phyloP scores from a whole-genome alignment of 2,888 invertebrate species.

The Leucophenga maculata region DNA sequence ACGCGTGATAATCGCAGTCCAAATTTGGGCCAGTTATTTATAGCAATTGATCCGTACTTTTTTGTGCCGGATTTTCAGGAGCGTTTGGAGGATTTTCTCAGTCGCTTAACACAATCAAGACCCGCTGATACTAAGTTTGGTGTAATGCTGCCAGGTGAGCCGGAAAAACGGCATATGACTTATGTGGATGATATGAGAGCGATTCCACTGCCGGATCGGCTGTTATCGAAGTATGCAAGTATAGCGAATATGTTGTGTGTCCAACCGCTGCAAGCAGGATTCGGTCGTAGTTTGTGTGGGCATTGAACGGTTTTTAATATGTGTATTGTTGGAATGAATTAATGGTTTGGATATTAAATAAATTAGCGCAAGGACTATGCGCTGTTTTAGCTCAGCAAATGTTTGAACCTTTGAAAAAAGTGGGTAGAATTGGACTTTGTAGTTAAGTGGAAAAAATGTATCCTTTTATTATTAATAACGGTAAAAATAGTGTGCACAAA shows the following conservation, averaged over 20 bases:
- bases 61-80: slow-evolving; percentile 44
- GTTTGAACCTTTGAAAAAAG: no score
- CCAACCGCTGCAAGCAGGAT: slow-evolving; percentile 42
- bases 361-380: no score
- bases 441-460: no score
- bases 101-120: slow-evolving; percentile 28
- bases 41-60: slow-evolving; percentile 47
- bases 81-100: slow-evolving; percentile 45
- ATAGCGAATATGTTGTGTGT: slow-evolving; percentile 40
- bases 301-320: background rate
- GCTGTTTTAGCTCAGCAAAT: no score
- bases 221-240: slow-evolving; percentile 35
- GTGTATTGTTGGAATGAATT: no score
- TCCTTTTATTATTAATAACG: no score
- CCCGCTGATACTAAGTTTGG: slow-evolving; percentile 20
- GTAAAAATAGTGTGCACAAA: no score
- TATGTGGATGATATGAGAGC: slow-evolving; percentile 42
- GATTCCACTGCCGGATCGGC: slow-evolving; percentile 40
- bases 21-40: slow-evolving; percentile 43
- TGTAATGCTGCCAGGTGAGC: slow-evolving; percentile 39
- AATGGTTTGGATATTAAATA: no score
- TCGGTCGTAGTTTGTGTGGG: background rate
- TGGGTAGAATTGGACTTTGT: no score
- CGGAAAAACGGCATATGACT: slow-evolving; percentile 41
- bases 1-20: background rate